phyloP scores from a whole-genome alignment of 2,113 vertebrate species.

The Myocastor coypus region DNA sequence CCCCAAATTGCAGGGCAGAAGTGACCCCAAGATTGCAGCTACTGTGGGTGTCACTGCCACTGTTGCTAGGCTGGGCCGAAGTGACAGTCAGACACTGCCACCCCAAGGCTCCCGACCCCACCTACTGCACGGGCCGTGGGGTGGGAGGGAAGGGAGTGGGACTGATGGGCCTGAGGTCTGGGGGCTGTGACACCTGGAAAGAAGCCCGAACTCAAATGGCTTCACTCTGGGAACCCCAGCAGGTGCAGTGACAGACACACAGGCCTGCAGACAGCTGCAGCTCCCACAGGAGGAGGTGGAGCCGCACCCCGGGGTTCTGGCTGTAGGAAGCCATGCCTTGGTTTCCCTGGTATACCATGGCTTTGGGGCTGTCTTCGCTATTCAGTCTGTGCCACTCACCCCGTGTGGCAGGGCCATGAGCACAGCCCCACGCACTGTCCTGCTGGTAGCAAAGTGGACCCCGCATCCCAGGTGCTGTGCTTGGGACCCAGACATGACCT shows the following conservation, averaged over 20 bases:
- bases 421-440: neutral
- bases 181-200: neutral
- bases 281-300: neutral
- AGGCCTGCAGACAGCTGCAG: too few species aligned
- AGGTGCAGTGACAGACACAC: neutral
- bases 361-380: neutral
- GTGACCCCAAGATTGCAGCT: neutral
- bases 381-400: neutral
- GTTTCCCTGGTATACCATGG: accelerated
- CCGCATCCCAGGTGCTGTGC: neutral
- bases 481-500: neutral
- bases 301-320: neutral
- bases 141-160: neutral
- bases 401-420: too few species aligned
- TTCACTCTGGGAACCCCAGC: neutral
- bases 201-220: neutral
- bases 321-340: too few species aligned
- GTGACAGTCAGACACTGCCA: neutral
- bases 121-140: neutral
- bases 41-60: neutral
- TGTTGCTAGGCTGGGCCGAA: neutral
- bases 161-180: too few species aligned
- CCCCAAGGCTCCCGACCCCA: neutral
- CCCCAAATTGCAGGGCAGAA: neutral
- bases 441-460: neutral